Base-by-base conservation (phyloP, 2,888 invertebrate genomes). In the Ceramica pisi region DNA sequence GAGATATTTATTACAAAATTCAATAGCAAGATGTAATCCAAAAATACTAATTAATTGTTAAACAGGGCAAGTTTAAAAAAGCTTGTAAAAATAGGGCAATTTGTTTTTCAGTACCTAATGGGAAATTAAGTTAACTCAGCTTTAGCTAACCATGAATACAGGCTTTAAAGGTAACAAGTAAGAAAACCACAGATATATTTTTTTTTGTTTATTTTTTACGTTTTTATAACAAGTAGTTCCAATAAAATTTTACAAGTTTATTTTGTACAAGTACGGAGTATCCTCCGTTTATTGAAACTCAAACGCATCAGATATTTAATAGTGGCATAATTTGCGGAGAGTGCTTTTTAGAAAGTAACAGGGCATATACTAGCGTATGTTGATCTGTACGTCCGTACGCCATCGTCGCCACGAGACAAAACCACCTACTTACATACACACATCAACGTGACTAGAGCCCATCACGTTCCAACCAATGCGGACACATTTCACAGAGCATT, bases 181-280 rank as follows among this genome's bases (percentile, higher is more conserved):
- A 88, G 82, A 87, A 88, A 90, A 87, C 85, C 74, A 69, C 69
- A 55, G n/a, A 19, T 19, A 82, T 78, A 70, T 63, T 79, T 75
- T 75, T 82, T 86, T 81, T 82, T 92, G 87, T 90, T 90, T 93
- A 93, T 92, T 92, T 88, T 41, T 76, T 61, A 91, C 83, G 85
- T 95, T 95, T 95, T 95, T 94, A 94, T 95, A 95, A 95, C 95
- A 95, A 95, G 93, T 94, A 95, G 92, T 95, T 94, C 93, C 94
- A 94, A 94, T 95, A 94, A 94, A 94, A 94, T 94, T 93, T 95
- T 94, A 94, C 94, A 94, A 93, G 93, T 94, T 94, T 90, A 89
- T 90, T 95, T 94, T 95, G 94, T 95, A 95, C 94, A 95, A 93
- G 92, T 92, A 90, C 92, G 91, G 94, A 93, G 90, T 92, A 89